phyloP scores from a whole-genome alignment of 2,797 vertebrate genomes.

The Sylvia borin region DNA sequence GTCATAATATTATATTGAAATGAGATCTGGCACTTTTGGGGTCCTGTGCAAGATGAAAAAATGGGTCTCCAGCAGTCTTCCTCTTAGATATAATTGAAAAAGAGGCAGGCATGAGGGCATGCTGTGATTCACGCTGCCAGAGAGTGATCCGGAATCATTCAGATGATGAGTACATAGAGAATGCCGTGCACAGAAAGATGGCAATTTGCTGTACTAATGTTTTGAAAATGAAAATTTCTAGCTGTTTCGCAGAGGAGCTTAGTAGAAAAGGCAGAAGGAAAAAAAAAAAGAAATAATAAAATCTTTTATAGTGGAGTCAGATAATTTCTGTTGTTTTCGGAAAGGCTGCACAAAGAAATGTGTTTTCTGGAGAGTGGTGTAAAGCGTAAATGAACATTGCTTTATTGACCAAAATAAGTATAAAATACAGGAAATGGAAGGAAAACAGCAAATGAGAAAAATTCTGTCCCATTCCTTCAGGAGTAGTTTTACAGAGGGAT shows the following conservation, averaged over 20 bases:
- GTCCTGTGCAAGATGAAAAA: conserved; percentile 68
- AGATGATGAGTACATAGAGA: conserved; percentile 75
- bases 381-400: conserved; percentile 1
- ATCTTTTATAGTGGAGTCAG: conserved; percentile 26
- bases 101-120: conserved; percentile 72
- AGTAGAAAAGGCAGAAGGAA: conserved; percentile 54
- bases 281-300: conserved; percentile 4
- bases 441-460: not conserved
- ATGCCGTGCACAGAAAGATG: conserved; percentile 69
- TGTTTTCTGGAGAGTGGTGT: not conserved
- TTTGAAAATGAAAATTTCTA: conserved; percentile 78
- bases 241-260: conserved; percentile 63
- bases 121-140: conserved; percentile 66
- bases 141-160: conserved; percentile 74
- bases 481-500: not conserved
- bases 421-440: not conserved
- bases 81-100: conserved; percentile 79
- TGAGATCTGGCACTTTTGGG: conserved; percentile 72
- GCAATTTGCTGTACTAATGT: conserved; percentile 74
- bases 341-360: not conserved
- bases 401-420: conserved; percentile 2
- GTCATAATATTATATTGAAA: conserved; percentile 70
- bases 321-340: conserved; percentile 48
- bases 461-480: not conserved
- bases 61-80: conserved; percentile 70